These are phyloP conservation scores for Microcebus ravelobensis DNA, from an alignment of 2,113 vertebrate genomes.

Conservation along the genomic window DNA sequence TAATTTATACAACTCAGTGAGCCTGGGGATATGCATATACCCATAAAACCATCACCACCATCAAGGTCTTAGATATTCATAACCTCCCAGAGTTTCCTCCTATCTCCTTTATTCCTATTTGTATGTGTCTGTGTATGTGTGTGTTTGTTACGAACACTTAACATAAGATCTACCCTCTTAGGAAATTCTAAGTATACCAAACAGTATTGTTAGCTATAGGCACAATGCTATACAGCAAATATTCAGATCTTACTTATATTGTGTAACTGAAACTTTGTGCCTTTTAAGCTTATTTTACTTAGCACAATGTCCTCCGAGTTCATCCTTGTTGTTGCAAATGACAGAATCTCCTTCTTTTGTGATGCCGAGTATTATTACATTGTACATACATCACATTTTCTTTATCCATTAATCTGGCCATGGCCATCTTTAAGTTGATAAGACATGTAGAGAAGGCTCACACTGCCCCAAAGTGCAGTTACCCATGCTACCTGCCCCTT, in stretches of 20 bases:
- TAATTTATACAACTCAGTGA: not conserved
- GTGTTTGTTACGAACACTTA: not conserved
- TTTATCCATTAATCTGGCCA: too few relatives aligned
- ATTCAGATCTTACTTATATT: not conserved
- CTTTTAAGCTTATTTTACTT: not conserved
- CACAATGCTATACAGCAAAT: not conserved
- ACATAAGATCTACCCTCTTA: not conserved
- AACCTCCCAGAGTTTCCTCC: not conserved
- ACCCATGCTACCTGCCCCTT: not conserved
- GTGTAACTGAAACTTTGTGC: not conserved
- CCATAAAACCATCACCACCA: not conserved
- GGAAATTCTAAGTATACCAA: not conserved
- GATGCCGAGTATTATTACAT: not conserved
- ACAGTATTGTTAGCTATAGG: not conserved
- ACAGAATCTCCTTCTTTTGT: not conserved
- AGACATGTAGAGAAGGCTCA: not conserved
- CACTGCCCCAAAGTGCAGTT: not conserved
- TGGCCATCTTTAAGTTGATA: not conserved
- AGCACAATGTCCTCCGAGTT: not conserved
- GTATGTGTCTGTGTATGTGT: not conserved
- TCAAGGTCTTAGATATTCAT: not conserved
- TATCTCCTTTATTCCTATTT: not conserved
- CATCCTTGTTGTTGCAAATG: not conserved
- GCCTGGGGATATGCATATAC: rapidly evolving
- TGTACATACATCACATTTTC: not conserved